phyloP scores from a whole-genome alignment of 2,797 vertebrate species.

The Xiphorhynchus erythropygius region DNA sequence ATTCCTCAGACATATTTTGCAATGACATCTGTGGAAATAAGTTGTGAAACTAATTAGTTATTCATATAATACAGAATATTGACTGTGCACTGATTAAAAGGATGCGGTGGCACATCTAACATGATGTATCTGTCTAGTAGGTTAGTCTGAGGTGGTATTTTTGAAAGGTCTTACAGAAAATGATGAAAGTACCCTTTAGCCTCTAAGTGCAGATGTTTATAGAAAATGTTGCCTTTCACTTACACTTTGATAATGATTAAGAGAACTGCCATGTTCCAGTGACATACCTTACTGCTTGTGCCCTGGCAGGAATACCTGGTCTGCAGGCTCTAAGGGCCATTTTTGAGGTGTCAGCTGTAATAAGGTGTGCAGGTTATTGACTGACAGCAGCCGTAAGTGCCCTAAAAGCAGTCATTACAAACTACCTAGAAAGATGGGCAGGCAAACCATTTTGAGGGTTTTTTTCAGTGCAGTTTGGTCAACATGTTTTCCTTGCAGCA shows the following conservation, averaged over 20 bases:
- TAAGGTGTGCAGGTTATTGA: background rate
- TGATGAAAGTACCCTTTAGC: conserved; percentile 18
- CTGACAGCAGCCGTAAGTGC: background rate
- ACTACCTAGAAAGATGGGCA: background rate
- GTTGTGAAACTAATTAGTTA: conserved; percentile 70
- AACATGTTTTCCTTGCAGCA: background rate
- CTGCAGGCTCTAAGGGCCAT: background rate
- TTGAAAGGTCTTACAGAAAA: conserved; percentile 36
- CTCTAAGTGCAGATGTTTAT: background rate
- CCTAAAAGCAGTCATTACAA: background rate
- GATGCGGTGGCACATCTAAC: conserved; percentile 36
- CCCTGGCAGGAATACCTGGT: background rate
- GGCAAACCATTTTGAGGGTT: background rate
- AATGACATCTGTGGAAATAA: conserved; percentile 71
- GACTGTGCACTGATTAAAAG: conserved; percentile 60
- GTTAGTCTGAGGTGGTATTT: background rate
- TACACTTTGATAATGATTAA: background rate
- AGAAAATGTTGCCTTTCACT: conserved; percentile 8
- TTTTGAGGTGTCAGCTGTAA: background rate
- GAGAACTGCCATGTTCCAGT: background rate
- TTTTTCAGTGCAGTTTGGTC: background rate
- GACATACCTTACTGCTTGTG: background rate
- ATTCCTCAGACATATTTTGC: conserved; percentile 67
- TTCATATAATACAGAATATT: conserved; percentile 62
- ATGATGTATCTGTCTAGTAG: conserved; percentile 21